Percentiles rank a stretch among this genome's conserved stretches.
Evolutionary conservation across 2,113 vertebrate genomes (phyloP).

Genomic region (Nansenia antarctica): DNA sequence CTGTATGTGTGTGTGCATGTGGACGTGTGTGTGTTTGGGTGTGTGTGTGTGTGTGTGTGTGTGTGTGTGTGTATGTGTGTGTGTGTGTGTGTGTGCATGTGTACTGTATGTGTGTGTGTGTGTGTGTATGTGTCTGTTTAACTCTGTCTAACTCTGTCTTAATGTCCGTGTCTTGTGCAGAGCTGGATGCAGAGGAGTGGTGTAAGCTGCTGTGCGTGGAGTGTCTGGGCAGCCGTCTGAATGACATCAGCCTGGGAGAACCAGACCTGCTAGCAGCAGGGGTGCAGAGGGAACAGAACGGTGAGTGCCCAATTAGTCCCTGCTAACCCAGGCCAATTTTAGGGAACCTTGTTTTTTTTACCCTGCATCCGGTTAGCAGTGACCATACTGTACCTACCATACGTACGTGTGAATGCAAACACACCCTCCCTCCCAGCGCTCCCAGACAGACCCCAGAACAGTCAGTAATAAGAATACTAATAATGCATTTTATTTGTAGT

Average conservation of each 20-base stretch:
- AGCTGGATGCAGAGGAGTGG: conserved; percentile 98
- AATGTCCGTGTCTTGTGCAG: no score
- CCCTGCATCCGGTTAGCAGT: no score
- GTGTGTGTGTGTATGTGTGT: conserved; percentile 3
- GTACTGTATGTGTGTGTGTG: conserved; percentile 30
- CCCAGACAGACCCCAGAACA: no score
- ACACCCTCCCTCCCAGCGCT: no score
- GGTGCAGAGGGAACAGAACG: conserved; percentile 96
- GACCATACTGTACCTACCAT: no score
- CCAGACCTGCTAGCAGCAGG: conserved; percentile 97
- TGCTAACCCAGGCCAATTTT: background rate
- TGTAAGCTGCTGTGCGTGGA: conserved; percentile 96
- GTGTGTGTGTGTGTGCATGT: background rate
- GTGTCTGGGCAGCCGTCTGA: conserved; percentile 92
- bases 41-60: background rate
- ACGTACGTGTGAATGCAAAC: no score
- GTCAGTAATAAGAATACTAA: no score
- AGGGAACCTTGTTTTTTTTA: no score
- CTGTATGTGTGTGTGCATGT: background rate
- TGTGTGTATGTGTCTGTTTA: conserved; percentile 37
- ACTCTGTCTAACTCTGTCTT: conserved; percentile 29
- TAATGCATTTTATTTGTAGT: no score
- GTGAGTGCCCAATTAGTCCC: conserved; percentile 70
- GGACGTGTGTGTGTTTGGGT: background rate
- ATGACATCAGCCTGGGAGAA: conserved; percentile 98